Conservation (phyloP, 2,113 vertebrate species). For the Salvelinus sp. region DNA sequence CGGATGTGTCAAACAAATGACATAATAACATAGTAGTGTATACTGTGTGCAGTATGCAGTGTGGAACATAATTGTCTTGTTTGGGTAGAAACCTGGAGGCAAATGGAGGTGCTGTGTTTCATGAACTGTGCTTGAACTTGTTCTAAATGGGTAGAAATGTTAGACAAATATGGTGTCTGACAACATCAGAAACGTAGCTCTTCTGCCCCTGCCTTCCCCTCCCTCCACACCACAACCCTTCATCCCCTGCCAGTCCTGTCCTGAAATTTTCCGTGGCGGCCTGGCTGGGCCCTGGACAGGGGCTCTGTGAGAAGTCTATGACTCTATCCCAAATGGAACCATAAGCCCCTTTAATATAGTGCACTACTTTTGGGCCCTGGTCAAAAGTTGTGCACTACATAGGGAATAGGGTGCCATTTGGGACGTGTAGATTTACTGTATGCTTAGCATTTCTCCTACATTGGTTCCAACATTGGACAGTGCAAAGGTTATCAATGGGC, state of each 20-base stretch:
- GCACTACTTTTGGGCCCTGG: too few relatives aligned
- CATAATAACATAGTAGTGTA: neutral
- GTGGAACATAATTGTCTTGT: slow-evolving; percentile 11
- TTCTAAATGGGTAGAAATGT: slow-evolving; percentile 59
- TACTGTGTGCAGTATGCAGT: neutral
- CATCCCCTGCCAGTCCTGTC: slow-evolving; percentile 63
- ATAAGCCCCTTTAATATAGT: too few relatives aligned
- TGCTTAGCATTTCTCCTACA: slow-evolving; percentile 15
- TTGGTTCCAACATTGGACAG: slow-evolving; percentile 35
- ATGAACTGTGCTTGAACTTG: slow-evolving; percentile 69
- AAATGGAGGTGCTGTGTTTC: slow-evolving; percentile 59
- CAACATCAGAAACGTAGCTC: slow-evolving; percentile 55
- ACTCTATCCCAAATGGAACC: too few relatives aligned
- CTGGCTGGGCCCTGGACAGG: slow-evolving; percentile 25
- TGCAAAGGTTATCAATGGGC: slow-evolving; percentile 46
- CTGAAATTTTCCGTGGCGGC: slow-evolving; percentile 62
- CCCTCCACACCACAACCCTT: slow-evolving; percentile 46
- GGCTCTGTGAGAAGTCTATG: slow-evolving; percentile 12
- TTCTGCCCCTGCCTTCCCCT: slow-evolving; percentile 31
- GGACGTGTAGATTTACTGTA: slow-evolving; percentile 39
- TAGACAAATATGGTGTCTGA: slow-evolving; percentile 61
- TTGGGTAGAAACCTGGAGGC: slow-evolving; percentile 27
- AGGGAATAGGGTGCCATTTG: too few relatives aligned
- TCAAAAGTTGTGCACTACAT: too few relatives aligned
- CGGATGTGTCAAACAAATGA: neutral